Evolutionary conservation across 2,797 vertebrate species (phyloP).

Genomic region (Gallirallus australis): DNA sequence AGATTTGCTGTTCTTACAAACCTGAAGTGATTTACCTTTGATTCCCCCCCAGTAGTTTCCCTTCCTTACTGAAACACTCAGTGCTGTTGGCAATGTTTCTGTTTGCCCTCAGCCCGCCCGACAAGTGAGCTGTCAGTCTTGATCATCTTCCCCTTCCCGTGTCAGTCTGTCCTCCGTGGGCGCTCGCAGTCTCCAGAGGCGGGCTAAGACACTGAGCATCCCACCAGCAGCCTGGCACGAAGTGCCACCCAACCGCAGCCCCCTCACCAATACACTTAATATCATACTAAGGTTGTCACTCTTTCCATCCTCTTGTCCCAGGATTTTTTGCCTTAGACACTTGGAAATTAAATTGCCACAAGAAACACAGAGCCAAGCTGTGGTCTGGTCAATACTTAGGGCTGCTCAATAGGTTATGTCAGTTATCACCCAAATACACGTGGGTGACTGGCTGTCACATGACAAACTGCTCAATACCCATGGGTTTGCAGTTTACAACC

Average conservation of each 20-base stretch:
- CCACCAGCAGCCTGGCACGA: fast-evolving
- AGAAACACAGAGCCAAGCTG: background rate
- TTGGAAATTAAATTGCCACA: background rate
- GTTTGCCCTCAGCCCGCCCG: fast-evolving
- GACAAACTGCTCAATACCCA: background rate
- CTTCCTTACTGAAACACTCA: background rate
- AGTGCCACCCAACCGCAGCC: background rate
- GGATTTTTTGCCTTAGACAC: background rate
- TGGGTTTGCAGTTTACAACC: background rate
- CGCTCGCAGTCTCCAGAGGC: fast-evolving
- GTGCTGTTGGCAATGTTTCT: background rate
- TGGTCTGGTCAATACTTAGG: background rate
- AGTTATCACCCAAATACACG: background rate
- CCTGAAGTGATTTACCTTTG: background rate
- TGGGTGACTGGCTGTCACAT: fast-evolving
- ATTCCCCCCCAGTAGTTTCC: background rate
- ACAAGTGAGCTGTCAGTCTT: fast-evolving
- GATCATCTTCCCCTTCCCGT: background rate
- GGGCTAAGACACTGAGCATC: fast-evolving
- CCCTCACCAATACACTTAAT: background rate
- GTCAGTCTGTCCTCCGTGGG: fast-evolving
- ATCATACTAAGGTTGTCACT: background rate
- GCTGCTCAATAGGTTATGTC: background rate
- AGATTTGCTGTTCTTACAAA: background rate
- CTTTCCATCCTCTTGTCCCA: background rate